A percentile compares a stretch with the other conserved stretches of the same genome.
These are phyloP conservation scores for Callocephalon fimbriatum DNA, from an alignment of 2,113 vertebrate genomes.

Conservation along the genomic window DNA sequence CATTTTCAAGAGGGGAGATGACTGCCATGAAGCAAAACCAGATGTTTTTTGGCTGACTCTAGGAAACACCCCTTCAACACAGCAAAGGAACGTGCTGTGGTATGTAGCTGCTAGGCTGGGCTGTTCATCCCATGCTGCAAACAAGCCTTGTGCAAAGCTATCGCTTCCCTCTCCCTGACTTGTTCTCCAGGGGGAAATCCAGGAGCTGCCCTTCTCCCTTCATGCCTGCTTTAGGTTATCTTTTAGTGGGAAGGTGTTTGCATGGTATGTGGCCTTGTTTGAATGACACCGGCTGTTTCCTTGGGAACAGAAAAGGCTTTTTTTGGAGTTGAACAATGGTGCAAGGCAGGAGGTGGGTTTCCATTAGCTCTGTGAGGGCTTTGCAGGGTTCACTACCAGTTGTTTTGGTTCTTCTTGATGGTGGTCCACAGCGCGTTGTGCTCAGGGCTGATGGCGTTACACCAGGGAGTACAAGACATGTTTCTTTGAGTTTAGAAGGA, in stretches of 20 bases:
- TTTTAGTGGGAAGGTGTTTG: neutral
- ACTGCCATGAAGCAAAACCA: neutral
- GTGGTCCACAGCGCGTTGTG: neutral
- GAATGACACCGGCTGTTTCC: neutral
- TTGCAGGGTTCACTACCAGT: neutral
- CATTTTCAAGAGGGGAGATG: neutral
- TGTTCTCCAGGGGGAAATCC: rapidly evolving
- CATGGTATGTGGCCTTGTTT: neutral
- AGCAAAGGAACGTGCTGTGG: neutral
- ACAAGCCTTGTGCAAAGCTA: rapidly evolving
- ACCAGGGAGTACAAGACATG: rapidly evolving
- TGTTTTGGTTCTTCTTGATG: neutral
- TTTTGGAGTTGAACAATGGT: neutral
- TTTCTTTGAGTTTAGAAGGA: neutral
- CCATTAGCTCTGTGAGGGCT: rapidly evolving
- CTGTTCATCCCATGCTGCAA: rapidly evolving
- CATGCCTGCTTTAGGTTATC: rapidly evolving
- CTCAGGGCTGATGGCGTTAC: neutral
- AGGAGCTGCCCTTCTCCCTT: neutral
- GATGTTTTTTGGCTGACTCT: neutral
- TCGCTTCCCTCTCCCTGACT: neutral
- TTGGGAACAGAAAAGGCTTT: constrained; percentile 8
- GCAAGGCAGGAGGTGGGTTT: neutral
- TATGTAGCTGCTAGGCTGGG: neutral
- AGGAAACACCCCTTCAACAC: neutral